Conservation (phyloP, 1,140 invertebrate species). For the Zaprionus ghesquierei region DNA sequence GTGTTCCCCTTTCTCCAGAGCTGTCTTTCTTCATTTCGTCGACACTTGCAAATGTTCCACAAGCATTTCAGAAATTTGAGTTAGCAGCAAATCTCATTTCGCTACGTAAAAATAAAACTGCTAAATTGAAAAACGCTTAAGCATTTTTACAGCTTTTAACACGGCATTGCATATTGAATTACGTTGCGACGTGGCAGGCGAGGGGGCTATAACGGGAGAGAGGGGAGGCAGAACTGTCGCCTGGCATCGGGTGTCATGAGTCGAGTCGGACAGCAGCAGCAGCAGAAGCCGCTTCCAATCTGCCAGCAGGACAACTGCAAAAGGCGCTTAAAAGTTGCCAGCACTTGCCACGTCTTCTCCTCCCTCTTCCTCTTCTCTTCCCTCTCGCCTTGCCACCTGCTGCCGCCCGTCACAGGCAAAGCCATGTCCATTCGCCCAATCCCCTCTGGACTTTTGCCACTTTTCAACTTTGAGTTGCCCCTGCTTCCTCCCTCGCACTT, state of each 20-base stretch:
- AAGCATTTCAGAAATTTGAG: conserved; percentile 67
- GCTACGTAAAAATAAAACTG: conserved; percentile 68
- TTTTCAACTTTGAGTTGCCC: conserved; percentile 40
- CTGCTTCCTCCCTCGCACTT: not conserved
- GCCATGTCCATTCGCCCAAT: conserved; percentile 40
- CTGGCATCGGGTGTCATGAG: conserved; percentile 13
- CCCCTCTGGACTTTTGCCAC: conserved; percentile 47
- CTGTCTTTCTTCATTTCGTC: not conserved
- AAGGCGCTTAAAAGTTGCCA: conserved; percentile 41
- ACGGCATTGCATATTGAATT: conserved; percentile 76
- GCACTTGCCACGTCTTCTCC: conserved; percentile 14
- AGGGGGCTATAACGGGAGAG: not conserved
- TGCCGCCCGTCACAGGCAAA: conserved; percentile 16
- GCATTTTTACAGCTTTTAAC: conserved; percentile 79
- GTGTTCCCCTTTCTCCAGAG: not conserved
- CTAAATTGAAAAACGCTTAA: conserved; percentile 79
- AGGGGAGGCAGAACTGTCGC: not conserved
- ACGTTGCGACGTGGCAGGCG: conserved; percentile 32
- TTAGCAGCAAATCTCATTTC: conserved; percentile 71
- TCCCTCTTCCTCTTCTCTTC: not conserved
- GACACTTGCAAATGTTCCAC: conserved; percentile 59
- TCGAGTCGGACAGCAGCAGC: not conserved
- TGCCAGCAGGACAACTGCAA: conserved; percentile 32
- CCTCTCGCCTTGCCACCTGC: not conserved
- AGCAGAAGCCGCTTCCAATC: conserved; percentile 10